These are phyloP conservation scores for Agrypnia vestita DNA, from an alignment of 1,140 invertebrate species.

Conservation along the genomic window DNA sequence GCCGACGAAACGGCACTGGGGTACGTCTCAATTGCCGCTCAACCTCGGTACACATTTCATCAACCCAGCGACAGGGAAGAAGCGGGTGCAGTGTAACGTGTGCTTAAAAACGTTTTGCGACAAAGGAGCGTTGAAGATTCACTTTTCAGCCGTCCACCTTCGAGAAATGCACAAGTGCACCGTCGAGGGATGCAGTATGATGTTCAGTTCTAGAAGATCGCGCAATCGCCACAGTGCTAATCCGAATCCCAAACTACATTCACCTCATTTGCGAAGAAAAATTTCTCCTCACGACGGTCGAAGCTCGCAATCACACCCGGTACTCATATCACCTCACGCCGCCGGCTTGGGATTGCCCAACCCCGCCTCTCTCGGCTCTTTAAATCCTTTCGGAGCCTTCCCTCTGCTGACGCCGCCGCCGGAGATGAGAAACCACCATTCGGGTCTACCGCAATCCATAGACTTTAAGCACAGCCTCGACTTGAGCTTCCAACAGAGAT, in stretches of 20 bases:
- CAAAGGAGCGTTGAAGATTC: slow-evolving; percentile 99
- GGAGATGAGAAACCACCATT: slow-evolving; percentile 77
- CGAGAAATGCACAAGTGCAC: slow-evolving; percentile 99
- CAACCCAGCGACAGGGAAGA: slow-evolving; percentile 94
- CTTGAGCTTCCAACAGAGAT: slow-evolving; percentile 70
- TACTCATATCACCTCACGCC: slow-evolving; percentile 83
- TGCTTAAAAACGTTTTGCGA: slow-evolving; percentile 99
- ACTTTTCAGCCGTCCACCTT: slow-evolving; percentile 98
- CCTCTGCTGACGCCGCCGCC: slow-evolving; percentile 83
- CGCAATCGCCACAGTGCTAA: slow-evolving; percentile 98
- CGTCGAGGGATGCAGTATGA: slow-evolving; percentile 98
- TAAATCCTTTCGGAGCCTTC: slow-evolving; percentile 84
- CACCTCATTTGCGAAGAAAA: slow-evolving; percentile 91
- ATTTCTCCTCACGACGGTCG: slow-evolving; percentile 94
- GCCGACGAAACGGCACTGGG: slow-evolving; percentile 93
- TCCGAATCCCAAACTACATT: slow-evolving; percentile 98
- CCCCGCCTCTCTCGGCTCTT: slow-evolving; percentile 77
- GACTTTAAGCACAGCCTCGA: slow-evolving; percentile 82
- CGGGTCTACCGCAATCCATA: slow-evolving; percentile 69
- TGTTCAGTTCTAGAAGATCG: slow-evolving; percentile 97
- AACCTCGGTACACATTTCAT: slow-evolving; percentile 92
- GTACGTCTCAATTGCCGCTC: slow-evolving; percentile 84
- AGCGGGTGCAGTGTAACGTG: slow-evolving; percentile 97
- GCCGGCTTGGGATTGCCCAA: slow-evolving; percentile 71
- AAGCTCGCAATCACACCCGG: slow-evolving; percentile 87